phyloP scores from a whole-genome alignment of 2,888 invertebrate species.

The Neoascia interrupta region DNA sequence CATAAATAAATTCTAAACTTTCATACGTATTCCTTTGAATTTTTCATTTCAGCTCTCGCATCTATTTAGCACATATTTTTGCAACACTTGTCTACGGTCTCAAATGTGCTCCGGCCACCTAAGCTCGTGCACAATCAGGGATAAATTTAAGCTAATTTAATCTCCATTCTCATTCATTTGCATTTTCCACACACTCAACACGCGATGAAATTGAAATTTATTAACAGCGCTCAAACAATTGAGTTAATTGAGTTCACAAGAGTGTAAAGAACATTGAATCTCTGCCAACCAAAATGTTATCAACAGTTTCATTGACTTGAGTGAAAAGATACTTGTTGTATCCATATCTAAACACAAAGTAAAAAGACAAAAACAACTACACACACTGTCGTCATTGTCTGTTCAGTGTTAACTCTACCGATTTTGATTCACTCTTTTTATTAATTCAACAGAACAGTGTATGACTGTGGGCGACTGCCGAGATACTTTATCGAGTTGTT shows the following conservation, averaged over 20 bases:
- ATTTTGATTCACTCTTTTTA: conserved; percentile 25
- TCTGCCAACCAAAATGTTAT: neutral
- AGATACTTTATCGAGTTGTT: conserved; percentile 53
- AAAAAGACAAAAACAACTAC: too few species aligned
- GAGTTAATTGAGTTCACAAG: conserved; percentile 6
- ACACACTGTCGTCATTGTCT: neutral
- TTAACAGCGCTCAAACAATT: conserved; percentile 1
- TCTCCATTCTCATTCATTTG: conserved; percentile 32
- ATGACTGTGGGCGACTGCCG: conserved; percentile 29
- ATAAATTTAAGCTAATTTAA: conserved; percentile 49
- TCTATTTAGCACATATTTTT: conserved; percentile 19
- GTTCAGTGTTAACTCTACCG: neutral
- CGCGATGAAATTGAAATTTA: conserved; percentile 40
- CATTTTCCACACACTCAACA: conserved; percentile 13
- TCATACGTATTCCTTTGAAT: too few species aligned
- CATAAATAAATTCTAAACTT: too few species aligned
- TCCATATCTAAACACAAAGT: too few species aligned
- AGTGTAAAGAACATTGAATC: conserved; percentile 9
- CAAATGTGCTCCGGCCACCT: conserved; percentile 50
- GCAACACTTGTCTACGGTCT: neutral
- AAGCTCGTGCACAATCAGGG: too few species aligned
- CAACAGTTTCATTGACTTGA: conserved; percentile 18
- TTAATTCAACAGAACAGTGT: conserved; percentile 28
- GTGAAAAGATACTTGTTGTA: too few species aligned
- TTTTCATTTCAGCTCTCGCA: neutral